Evolutionary conservation across 2,888 invertebrate species (phyloP), one percentile per base, ranked within the genome.

Genomic region (Aplocera efformata): DNA sequence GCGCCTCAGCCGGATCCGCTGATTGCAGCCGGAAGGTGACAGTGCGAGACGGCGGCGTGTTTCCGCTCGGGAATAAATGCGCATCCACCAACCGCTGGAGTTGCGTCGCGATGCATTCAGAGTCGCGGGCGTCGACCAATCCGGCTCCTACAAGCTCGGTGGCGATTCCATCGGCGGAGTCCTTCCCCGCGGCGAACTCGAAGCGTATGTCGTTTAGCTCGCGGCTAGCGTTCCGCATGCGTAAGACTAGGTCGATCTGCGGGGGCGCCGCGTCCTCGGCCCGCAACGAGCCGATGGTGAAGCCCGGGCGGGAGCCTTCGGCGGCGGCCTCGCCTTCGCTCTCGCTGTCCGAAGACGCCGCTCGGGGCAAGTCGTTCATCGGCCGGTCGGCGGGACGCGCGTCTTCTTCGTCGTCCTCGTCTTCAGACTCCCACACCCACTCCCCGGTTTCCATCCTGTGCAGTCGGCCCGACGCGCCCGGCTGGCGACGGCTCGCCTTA

Each of bases 151-250:
- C 98, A 61, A 99, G 89, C 86, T 99, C 99, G n/a, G 95, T 92
- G 8, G 98, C 97, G 60, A 99, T 98, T 37, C 98, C 98, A 78
- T 98, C 98, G 0, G 98, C 92, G 0, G 95, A 94, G 76, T 96
- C 96, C 77, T 96, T 94, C 27, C 97, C 97, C 24, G 96, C 93
- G 28, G 97, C 94, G 85, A 98, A 99, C 85, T 99, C 99, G 85
- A 99, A 99, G 64, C 98, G 93, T 69, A 99, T 99, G 79, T 99
- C 99, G 84, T 99, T 99, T 54, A 99, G 89, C 82, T 99, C 99
- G 52, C 95, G 91, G 60, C 93, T 94, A 39, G 94, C 91, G 89
- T 99, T 99, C 59, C 96, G 92, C 93, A 97, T 95, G 77, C 97
- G 92, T 60, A 97, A 90, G 41, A 97, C 97, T 52, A 97, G 89